Evolutionary conservation across 2,888 invertebrate genomes (phyloP), one percentile per base, ranked within the genome.

Genomic region (Pristionchus maxplancki): DNA sequence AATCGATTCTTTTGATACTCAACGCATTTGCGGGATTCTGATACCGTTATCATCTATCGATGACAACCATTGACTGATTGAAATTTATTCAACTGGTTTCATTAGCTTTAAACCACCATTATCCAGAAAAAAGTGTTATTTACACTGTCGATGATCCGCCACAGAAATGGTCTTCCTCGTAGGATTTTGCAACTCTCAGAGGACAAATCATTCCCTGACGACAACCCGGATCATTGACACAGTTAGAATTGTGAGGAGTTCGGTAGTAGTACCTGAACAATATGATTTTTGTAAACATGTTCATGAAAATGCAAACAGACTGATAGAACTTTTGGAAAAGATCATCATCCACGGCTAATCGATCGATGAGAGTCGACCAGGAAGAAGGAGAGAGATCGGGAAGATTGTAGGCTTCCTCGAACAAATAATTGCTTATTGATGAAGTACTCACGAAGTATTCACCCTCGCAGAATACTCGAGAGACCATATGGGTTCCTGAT

Each of bases 341-440:
- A 13, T 89, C 89, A 8, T 89, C 89, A 83, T 92, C 90, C 0
- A 64, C 90, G 89, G 90, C 90, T 15, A 93, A 88, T 50, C 90
- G 87, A 37, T 91, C 91, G 44, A 91, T 90, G 62, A 93, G 88
- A 71, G 91, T 91, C 48, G 91, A 88, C 90, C 90, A 92, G 4
- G 92, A 91, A 34, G 92, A 91, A 0, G 93, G 93, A 1, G 93
- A 93, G 81, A 93, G 90, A 84, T 92, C 93, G n/a, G 90, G 71
- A 91, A 93, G 89, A 31, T 88, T 87, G 83, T 91, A 93, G 48
- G 90, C 91, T 34, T 91, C 84, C 91, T 90, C 28, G n/a, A n/a
- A n/a, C n/a, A 48, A 89, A 86, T 6, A 53, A 48, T 17, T n/a
- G 50, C 8, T 62, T 34, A 44, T 5, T 20, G 9, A 81, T n/a